phyloP scores from a whole-genome alignment of 2,797 vertebrate species.

The Sebastes vulpes region DNA sequence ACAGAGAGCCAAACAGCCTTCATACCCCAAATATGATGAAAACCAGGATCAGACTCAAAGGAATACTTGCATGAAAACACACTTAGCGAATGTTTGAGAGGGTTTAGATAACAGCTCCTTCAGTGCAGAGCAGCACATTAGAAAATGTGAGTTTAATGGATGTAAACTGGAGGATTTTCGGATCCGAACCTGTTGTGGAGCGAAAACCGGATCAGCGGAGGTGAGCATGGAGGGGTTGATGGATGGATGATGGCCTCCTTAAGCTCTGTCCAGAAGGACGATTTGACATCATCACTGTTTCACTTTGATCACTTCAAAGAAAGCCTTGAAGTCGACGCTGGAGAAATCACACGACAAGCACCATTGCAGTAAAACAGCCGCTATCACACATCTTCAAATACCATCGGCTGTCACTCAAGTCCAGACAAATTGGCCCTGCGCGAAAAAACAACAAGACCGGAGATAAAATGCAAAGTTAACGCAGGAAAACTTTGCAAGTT shows the following conservation, averaged over 20 bases:
- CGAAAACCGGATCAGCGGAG: background rate
- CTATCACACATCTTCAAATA: slow-evolving; percentile 28
- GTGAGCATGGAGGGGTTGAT: background rate
- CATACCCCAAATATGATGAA: background rate
- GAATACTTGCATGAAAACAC: slow-evolving; percentile 14
- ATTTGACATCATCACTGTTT: slow-evolving; percentile 52
- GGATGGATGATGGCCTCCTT: slow-evolving; percentile 16
- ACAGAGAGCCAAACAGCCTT: background rate
- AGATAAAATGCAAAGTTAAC: background rate
- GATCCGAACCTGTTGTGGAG: background rate
- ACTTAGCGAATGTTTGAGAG: background rate
- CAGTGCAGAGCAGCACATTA: background rate
- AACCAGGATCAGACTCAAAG: background rate
- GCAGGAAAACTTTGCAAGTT: background rate
- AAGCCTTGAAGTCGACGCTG: slow-evolving; percentile 49
- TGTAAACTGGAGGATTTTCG: background rate
- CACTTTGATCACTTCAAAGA: slow-evolving; percentile 70
- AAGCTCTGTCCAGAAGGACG: slow-evolving; percentile 37
- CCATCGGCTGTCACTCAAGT: slow-evolving; percentile 43
- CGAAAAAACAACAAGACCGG: slow-evolving; percentile 3
- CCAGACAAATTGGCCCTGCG: background rate
- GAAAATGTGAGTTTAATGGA: background rate
- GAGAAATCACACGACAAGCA: slow-evolving; percentile 34
- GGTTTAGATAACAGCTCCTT: background rate
- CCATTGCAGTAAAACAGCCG: slow-evolving; percentile 6